Evolutionary conservation across 2,888 invertebrate genomes (phyloP), one percentile per base, ranked within the genome.

Genomic region (Osedax frankpressi): DNA sequence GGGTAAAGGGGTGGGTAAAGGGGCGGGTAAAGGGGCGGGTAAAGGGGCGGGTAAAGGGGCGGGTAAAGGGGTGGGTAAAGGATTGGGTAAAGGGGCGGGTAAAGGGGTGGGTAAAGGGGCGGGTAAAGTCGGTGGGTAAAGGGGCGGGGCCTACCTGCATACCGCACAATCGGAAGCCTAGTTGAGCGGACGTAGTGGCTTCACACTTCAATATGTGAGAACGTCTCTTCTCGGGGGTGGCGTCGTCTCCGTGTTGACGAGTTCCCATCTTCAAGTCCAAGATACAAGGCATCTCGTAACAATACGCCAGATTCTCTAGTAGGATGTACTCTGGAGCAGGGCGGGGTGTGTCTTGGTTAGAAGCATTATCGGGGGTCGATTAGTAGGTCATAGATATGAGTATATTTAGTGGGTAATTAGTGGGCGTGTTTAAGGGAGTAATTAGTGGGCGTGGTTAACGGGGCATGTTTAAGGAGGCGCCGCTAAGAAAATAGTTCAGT

Each of bases 231-330:
- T 85, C 83, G 28, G 85, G 84, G 0, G 85, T 81, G 19, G 86
- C 87, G 75, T 86, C 85, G 79, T 87, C 87, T 2, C 87, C 87
- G 78, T 87, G 86, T 76, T 87, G 87, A 28, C 87, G 80, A 1
- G 86, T 87, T 19, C 88, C 87, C 87, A 88, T 87, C 80, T 88
- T 88, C 72, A 88, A 81, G 78, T 88, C 88, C 72, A 88, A 81
- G 26, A 88, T 85, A 80, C 87, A 87, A 0, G 88, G 88, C 74
- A 85, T 82, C 71, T 83, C 80, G 80, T 86, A 88, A 75, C 84
- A 81, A 70, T 84, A 84, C n/a, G 87, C 87, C 59, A 88, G 81
- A 81, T 88, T 88, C 81, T 88, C 88, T 73, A 88, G 81, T 65
- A 88, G 79, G 62, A 89, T 86, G 78, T 88, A 88, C 79, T 86